These are phyloP conservation scores for Todiramphus saurophagus DNA, from an alignment of 2,113 vertebrate species.

Conservation along the genomic window DNA sequence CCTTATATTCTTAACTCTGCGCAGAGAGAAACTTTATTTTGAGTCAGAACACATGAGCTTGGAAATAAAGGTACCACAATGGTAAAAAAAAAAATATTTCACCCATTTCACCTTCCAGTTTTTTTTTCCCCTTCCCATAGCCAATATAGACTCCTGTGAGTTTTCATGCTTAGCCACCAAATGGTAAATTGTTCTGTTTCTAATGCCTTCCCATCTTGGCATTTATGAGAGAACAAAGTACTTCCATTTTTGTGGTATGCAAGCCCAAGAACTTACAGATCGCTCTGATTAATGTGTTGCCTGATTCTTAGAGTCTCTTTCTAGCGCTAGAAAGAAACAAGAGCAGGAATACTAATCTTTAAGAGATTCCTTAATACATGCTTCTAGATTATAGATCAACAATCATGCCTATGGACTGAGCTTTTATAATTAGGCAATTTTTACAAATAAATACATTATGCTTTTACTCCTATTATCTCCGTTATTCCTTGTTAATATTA, in stretches of 20 bases:
- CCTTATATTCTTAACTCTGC: not conserved
- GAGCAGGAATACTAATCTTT: not conserved
- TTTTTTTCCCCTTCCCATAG: not conserved
- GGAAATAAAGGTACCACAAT: not conserved
- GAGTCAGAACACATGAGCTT: not conserved
- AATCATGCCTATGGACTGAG: not conserved
- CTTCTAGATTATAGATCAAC: not conserved
- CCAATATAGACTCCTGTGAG: not conserved
- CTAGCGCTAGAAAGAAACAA: not conserved
- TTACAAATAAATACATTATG: not conserved
- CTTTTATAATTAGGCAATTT: not conserved
- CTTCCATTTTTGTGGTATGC: not conserved
- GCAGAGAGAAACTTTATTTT: not conserved
- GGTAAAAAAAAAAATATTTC: not conserved
- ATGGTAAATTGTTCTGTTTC: not conserved
- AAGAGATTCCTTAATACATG: not conserved
- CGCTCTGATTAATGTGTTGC: not conserved
- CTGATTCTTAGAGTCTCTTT: not conserved
- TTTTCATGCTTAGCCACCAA: not conserved
- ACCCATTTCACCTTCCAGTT: not conserved
- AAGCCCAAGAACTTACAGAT: not conserved
- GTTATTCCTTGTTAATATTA: not conserved
- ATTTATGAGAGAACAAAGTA: not conserved
- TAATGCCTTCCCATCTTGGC: not conserved
- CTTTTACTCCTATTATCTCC: not conserved